Evolutionary conservation across 2,888 invertebrate genomes (phyloP).

Genomic region (Lasius fuliginosus): DNA sequence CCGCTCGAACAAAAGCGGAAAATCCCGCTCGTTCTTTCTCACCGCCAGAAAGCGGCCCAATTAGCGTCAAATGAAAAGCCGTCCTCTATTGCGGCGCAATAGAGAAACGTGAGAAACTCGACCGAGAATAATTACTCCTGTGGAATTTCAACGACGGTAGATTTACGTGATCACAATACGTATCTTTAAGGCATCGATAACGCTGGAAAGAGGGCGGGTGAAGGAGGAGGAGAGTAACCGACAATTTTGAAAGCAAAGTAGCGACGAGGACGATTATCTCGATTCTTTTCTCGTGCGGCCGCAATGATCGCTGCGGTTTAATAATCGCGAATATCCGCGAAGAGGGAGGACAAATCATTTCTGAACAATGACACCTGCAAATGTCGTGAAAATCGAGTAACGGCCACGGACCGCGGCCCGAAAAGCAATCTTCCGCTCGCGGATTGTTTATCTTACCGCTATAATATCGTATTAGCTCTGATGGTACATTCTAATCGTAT

Average conservation of each 20-base stretch:
- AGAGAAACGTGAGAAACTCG: slow-evolving; percentile 55
- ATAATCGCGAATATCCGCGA: slow-evolving; percentile 26
- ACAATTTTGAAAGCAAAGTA: slow-evolving; percentile 40
- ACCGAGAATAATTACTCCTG: slow-evolving; percentile 38
- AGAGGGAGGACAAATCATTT: not conserved
- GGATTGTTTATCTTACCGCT: slow-evolving; percentile 4
- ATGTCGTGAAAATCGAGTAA: slow-evolving; percentile 9
- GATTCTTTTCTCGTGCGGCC: not conserved
- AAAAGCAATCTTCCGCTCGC: slow-evolving; percentile 21
- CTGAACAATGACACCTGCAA: slow-evolving; percentile 25
- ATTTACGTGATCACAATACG: slow-evolving; percentile 54
- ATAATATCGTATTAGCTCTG: slow-evolving; percentile 18
- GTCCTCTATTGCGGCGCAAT: slow-evolving; percentile 18
- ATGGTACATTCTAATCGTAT: not conserved
- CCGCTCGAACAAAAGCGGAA: slow-evolving; percentile 45
- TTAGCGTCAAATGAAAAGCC: slow-evolving; percentile 58
- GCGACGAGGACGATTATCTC: slow-evolving; percentile 16
- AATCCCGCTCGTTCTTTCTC: slow-evolving; percentile 37
- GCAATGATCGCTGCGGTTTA: slow-evolving; percentile 39
- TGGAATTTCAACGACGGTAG: slow-evolving; percentile 46
- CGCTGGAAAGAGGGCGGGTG: not conserved
- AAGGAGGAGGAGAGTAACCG: not conserved
- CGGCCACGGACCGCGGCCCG: not conserved
- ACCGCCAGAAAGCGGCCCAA: slow-evolving; percentile 51
- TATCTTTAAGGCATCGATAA: slow-evolving; percentile 37